Percentiles rank a stretch among this genome's conserved stretches.
These are phyloP conservation scores for Drosophila nigromelanica DNA, from an alignment of 1,140 invertebrate genomes.

Conservation along the genomic window DNA sequence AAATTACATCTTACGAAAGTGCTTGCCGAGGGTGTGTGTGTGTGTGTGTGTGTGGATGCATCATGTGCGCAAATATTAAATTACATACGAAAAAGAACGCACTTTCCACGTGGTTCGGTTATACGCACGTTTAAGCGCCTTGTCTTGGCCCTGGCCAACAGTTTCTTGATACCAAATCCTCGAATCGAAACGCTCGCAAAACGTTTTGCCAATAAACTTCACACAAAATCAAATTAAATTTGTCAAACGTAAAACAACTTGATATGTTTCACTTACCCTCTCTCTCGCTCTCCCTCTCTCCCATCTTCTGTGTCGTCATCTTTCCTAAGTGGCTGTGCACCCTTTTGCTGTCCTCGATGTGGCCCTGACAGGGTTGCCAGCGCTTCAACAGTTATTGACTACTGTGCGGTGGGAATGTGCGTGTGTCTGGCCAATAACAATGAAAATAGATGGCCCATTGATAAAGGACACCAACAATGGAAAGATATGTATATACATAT, in stretches of 20 bases:
- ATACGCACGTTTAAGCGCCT: constrained; percentile 51
- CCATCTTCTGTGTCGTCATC: neutral
- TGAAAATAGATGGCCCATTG: constrained; percentile 77
- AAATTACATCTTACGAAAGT: constrained; percentile 49
- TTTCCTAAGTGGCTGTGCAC: constrained; percentile 3
- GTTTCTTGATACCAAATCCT: neutral
- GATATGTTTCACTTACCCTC: constrained; percentile 66
- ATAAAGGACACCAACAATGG: constrained; percentile 40
- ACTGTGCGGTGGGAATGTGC: constrained; percentile 42
- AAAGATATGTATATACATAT: neutral
- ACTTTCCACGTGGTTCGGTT: constrained; percentile 35
- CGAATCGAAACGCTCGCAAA: constrained; percentile 43
- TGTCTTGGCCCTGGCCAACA: constrained; percentile 8
- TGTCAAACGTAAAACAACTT: constrained; percentile 80
- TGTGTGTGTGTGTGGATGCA: constrained; percentile 5
- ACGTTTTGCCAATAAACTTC: constrained; percentile 82
- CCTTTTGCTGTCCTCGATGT: constrained; percentile 21
- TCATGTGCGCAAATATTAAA: constrained; percentile 40
- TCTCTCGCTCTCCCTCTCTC: neutral
- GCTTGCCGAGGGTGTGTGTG: constrained; percentile 4
- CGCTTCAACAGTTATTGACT: constrained; percentile 51
- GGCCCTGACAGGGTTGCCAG: constrained; percentile 25
- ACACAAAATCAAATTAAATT: constrained; percentile 83
- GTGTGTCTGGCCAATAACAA: constrained; percentile 71
- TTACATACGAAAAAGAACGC: constrained; percentile 30